Base-by-base conservation (phyloP, 2,113 vertebrate genomes). In the Mustela nigripes region DNA sequence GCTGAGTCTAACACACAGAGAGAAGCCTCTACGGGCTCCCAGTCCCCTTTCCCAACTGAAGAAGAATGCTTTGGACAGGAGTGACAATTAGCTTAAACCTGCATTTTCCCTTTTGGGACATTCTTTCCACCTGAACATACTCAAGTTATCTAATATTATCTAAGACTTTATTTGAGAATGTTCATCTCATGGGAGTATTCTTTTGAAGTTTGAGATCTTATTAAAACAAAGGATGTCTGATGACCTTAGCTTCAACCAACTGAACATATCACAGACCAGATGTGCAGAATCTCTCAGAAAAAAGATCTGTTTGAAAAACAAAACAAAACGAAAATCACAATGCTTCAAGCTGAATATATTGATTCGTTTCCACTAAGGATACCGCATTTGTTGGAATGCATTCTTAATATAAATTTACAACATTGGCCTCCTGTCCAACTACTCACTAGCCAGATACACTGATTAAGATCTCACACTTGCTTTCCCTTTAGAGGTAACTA, bases 181-280 rank as follows among this genome's bases (percentile, higher is more conserved):
- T 74, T 96, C 45, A 24, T 96, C 91, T 98, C 97, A 69, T 33
- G 81, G 93, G 97, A 97, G 14, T 89, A 42, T 94, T 91, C 83
- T 94, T 97, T 96, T 96, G 96, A 98, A 97, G 95, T 91, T 81
- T 97, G 97, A 97, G 91, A 92, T 97, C 96, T 98, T 97, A 97
- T 96, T 97, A 98, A 97, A 97, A 96, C 80, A 95, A 93, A 97
- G 56, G 76, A 69, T 90, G 87, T 94, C 94, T 94, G 81, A 94
- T 95, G 96, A 98, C 92, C 96, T 97, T 85, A 96, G 63, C 82
- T 89, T 96, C 97, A 91, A 96, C 63, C 48, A 96, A 62, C 76
- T 91, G 96, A 95, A 97, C 90, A 48, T 93, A 93, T 98, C 96
- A 94, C 76, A 97, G 92, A 94, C 53, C 96, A 98, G 90, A 98